Evolutionary conservation across 2,797 vertebrate genomes (phyloP).

Genomic region (Tenualosa ilisha): DNA sequence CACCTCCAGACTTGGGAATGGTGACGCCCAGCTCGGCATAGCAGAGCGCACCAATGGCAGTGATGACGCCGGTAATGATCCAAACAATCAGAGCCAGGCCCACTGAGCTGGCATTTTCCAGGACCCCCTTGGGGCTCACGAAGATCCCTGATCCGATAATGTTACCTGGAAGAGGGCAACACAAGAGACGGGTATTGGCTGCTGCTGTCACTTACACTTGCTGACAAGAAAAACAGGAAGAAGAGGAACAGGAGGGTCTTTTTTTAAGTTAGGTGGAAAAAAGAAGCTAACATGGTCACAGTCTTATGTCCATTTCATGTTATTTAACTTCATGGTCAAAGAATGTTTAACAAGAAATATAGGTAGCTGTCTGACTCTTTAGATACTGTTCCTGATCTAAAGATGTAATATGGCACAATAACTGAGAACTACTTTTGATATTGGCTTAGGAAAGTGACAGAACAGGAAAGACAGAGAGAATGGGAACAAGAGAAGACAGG

Average conservation of each 20-base stretch:
- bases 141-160: conserved; percentile 95
- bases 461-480: neutral
- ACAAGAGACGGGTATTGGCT: neutral
- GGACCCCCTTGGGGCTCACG: conserved; percentile 89
- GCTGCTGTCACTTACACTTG: neutral
- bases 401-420: neutral
- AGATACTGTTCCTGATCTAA: too few species aligned
- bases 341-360: neutral
- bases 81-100: conserved; percentile 87
- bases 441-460: neutral
- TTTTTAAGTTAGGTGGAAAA: neutral
- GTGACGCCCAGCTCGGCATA: conserved; percentile 93
- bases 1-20: conserved; percentile 92
- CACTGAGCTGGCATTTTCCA: conserved; percentile 91
- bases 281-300: neutral
- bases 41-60: conserved; percentile 88
- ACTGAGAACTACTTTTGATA: neutral
- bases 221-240: neutral
- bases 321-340: neutral
- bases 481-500: neutral
- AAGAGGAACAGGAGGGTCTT: neutral
- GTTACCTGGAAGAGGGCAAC: conserved; percentile 74
- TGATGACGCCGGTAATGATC: conserved; percentile 89
- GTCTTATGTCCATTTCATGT: neutral
- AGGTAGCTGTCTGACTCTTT: too few species aligned